Evolutionary conservation across 2,888 invertebrate genomes (phyloP), one percentile per base, ranked within the genome.

Genomic region (Macaria liturata): DNA sequence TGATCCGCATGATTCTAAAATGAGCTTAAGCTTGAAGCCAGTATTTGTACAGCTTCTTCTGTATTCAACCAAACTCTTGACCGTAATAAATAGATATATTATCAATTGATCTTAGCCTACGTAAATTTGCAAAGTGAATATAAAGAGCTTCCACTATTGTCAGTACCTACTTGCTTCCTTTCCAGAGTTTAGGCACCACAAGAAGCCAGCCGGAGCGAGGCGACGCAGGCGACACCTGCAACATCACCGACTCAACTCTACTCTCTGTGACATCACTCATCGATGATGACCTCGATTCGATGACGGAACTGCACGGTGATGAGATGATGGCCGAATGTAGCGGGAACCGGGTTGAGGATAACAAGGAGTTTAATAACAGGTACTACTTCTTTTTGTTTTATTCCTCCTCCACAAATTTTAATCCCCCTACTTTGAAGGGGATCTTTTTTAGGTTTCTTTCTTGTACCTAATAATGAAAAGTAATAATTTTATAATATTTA

Each of bases 181-280:
- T 64, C 0, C 71, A 89, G 90, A 82, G 83, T 8, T 59, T 80
- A 8, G 80, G 84, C 0, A 75, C 83, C 5, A 69, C 77, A 2
- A 75, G 82, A 44, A 81, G 69, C 42, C 81, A 81, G 42, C 79
- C 73, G 2, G 89, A 88, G 55, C 68, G 88, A 0, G 88, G 88
- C 0, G 90, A 91, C 37, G 87, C 88, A 0, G 86, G 85, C 0
- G 88, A 90, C 44, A 69, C 80, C 0, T 70, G 81, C 54, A 82
- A 81, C 62, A 70, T 81, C 5, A 81, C 76, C 3, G 87, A 88
- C 42, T 79, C 88, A 0, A 81, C 86, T 0, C 64, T 89, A 0
- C 71, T 89, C 3, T 88, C 89, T 0, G 70, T 88, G 42, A 83
- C 88, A n/a, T 86, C 89, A 54, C 68, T 90, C 0, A 65, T 85